These are phyloP conservation scores for Wasmannia auropunctata DNA, from an alignment of 1,140 invertebrate species.

Conservation along the genomic window DNA sequence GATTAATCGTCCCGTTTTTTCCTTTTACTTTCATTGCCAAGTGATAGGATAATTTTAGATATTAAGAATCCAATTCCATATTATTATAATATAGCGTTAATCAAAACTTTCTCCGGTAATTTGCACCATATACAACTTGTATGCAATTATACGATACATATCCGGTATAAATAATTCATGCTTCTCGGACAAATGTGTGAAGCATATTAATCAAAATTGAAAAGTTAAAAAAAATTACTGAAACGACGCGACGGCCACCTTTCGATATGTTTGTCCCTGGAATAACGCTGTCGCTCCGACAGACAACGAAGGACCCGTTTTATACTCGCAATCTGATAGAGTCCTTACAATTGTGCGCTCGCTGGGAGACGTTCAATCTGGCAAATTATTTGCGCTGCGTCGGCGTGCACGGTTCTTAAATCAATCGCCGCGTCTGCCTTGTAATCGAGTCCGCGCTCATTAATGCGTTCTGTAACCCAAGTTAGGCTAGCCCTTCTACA, in stretches of 20 bases:
- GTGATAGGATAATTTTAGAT: slow-evolving; percentile 16
- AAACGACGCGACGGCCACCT: neutral
- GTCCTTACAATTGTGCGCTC: slow-evolving; percentile 55
- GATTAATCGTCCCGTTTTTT: slow-evolving; percentile 27
- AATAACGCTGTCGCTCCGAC: neutral
- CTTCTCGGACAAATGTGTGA: neutral
- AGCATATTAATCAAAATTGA: neutral
- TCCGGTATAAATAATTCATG: neutral
- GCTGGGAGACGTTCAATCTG: slow-evolving; percentile 61
- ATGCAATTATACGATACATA: neutral
- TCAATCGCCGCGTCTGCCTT: slow-evolving; percentile 70
- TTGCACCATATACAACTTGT: slow-evolving; percentile 15
- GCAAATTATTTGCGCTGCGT: slow-evolving; percentile 62
- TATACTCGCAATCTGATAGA: slow-evolving; percentile 28
- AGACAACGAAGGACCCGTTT: neutral
- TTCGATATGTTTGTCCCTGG: neutral
- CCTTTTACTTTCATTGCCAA: neutral
- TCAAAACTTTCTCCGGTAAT: slow-evolving; percentile 42
- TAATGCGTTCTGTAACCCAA: slow-evolving; percentile 73
- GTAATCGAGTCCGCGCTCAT: slow-evolving; percentile 69
- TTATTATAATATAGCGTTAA: slow-evolving; percentile 62
- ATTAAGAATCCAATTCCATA: slow-evolving; percentile 1
- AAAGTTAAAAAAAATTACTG: neutral
- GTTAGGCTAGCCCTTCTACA: slow-evolving; percentile 56
- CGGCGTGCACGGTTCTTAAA: slow-evolving; percentile 39